Evolutionary conservation across 1,140 invertebrate genomes (phyloP).

Genomic region (Cydia splendana): DNA sequence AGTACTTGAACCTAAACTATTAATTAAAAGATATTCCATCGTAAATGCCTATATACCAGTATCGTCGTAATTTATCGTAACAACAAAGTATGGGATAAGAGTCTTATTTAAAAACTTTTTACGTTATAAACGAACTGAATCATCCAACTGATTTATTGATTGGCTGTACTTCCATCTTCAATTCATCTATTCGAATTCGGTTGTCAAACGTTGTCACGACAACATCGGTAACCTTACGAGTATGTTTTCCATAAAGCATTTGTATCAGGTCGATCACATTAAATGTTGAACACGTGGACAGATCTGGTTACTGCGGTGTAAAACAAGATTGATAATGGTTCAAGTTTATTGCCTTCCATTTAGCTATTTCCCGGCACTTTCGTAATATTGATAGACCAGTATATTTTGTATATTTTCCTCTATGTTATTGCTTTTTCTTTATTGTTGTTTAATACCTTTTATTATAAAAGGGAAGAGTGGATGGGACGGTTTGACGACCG

Average conservation of each 20-base stretch:
- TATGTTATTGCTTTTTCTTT: conserved; percentile 36
- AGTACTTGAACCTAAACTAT: too few species aligned
- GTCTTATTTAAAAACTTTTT: too few species aligned
- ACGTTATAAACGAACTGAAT: too few species aligned
- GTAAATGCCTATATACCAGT: too few species aligned
- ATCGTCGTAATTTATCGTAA: too few species aligned
- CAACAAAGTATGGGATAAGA: too few species aligned
- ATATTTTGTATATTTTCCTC: conserved; percentile 29
- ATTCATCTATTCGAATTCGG: neutral
- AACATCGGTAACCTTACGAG: neutral
- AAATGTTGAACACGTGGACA: conserved; percentile 38
- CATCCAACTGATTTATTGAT: neutral
- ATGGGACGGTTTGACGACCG: neutral
- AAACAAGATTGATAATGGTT: conserved; percentile 51
- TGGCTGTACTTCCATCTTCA: neutral
- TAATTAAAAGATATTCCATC: too few species aligned
- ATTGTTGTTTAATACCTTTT: neutral
- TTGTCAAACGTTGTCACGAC: neutral
- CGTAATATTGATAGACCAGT: conserved; percentile 19
- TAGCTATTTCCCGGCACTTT: neutral
- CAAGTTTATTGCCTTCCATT: conserved; percentile 44
- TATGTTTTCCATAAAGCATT: neutral
- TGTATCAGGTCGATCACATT: neutral
- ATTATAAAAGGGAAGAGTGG: neutral
- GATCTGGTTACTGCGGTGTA: conserved; percentile 49